phyloP scores from a whole-genome alignment of 2,113 vertebrate species.

The Brevimyrus niger region DNA sequence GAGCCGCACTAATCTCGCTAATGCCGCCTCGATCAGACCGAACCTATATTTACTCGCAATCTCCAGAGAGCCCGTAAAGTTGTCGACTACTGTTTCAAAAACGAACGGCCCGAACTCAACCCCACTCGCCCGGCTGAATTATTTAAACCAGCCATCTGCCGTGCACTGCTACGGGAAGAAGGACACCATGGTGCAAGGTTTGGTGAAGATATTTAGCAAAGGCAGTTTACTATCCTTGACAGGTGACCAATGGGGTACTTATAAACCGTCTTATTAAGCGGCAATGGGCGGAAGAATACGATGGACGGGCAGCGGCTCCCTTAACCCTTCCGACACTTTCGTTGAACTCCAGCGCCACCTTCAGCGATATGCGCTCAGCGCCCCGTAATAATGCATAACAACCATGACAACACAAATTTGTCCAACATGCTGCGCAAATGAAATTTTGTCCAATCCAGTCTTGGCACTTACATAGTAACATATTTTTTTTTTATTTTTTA shows the following conservation, averaged over 20 bases:
- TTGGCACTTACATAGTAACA: background rate
- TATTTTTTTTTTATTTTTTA: background rate
- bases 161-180: background rate
- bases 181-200: background rate
- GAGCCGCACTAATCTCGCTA: slow-evolving; percentile 15
- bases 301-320: background rate
- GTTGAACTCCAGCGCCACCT: slow-evolving; percentile 31
- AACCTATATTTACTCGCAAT: background rate
- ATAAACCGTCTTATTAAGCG: background rate
- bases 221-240: slow-evolving; percentile 18
- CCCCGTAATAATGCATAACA: background rate
- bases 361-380: background rate
- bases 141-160: background rate
- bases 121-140: background rate
- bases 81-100: slow-evolving; percentile 4
- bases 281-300: background rate
- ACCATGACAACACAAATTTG: background rate
- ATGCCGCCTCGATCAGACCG: background rate
- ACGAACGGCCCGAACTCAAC: background rate
- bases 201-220: slow-evolving; percentile 7
- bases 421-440: background rate
- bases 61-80: slow-evolving; percentile 19
- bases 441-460: background rate
- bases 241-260: slow-evolving; percentile 19
- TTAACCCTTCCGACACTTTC: slow-evolving; percentile 13